Evolutionary conservation across 1,140 invertebrate genomes (phyloP).

Genomic region (Asobara japonica): DNA sequence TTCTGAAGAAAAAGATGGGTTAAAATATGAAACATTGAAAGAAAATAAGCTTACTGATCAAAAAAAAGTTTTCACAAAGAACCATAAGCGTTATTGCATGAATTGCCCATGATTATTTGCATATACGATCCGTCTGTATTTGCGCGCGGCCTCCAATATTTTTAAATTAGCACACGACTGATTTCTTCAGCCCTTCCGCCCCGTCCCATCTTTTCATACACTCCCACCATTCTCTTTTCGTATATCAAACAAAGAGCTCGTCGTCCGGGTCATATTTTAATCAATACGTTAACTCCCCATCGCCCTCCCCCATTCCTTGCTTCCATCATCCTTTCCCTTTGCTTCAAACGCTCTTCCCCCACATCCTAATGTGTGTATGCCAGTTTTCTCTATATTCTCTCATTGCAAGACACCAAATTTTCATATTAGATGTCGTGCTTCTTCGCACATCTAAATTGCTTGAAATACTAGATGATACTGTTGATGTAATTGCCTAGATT

Average conservation of each 20-base stretch:
- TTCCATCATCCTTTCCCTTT: neutral
- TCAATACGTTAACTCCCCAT: slow-evolving; percentile 51
- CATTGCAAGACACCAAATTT: slow-evolving; percentile 52
- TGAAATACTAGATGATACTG: too few species aligned
- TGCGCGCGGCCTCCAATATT: slow-evolving; percentile 55
- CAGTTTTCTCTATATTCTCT: neutral
- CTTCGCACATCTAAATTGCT: slow-evolving; percentile 62
- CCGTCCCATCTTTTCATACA: slow-evolving; percentile 7
- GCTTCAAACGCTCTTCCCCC: neutral
- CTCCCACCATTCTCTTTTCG: slow-evolving; percentile 22
- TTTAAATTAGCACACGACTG: slow-evolving; percentile 61
- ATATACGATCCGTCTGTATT: slow-evolving; percentile 32
- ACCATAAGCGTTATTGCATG: neutral
- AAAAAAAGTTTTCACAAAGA: too few species aligned
- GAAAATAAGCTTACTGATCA: too few species aligned
- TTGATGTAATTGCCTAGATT: too few species aligned
- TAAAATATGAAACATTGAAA: too few species aligned
- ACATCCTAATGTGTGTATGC: slow-evolving; percentile 40
- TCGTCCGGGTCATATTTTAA: slow-evolving; percentile 61
- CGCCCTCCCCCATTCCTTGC: neutral
- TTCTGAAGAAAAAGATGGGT: too few species aligned
- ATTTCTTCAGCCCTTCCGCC: slow-evolving; percentile 43
- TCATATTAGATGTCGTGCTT: slow-evolving; percentile 63
- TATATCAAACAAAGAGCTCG: slow-evolving; percentile 58
- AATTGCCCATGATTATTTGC: neutral